Evolutionary conservation across 2,113 vertebrate species (phyloP).

Genomic region (Saccopteryx leptura): DNA sequence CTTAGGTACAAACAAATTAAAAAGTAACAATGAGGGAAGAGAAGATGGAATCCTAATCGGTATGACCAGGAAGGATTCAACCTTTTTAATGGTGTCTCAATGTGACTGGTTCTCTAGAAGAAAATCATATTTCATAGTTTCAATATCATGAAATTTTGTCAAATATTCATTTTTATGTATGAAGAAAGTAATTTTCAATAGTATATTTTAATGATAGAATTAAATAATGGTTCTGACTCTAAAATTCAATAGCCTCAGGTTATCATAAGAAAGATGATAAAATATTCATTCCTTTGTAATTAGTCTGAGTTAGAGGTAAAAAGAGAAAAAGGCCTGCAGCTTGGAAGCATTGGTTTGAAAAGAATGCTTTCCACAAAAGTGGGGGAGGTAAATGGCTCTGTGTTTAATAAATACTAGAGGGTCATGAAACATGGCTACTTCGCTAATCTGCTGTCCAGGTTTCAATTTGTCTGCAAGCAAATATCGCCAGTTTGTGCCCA

Average conservation of each 20-base stretch:
- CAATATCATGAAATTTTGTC: conserved; percentile 70
- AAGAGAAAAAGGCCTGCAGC: conserved; percentile 70
- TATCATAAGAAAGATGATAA: conserved; percentile 86
- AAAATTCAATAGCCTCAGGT: conserved; percentile 87
- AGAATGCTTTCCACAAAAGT: conserved; percentile 36
- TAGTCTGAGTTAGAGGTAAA: conserved; percentile 82
- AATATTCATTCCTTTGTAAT: conserved; percentile 89
- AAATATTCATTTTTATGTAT: conserved; percentile 62
- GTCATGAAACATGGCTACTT: neutral
- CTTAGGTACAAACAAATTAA: conserved; percentile 64
- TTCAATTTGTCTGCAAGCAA: conserved; percentile 13
- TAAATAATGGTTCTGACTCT: conserved; percentile 83
- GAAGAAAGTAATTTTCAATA: conserved; percentile 81
- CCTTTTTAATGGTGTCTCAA: conserved; percentile 18
- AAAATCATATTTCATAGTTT: conserved; percentile 58
- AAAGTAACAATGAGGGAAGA: conserved; percentile 52
- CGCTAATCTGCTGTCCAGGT: neutral
- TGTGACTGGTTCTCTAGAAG: conserved; percentile 44
- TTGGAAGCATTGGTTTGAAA: conserved; percentile 68
- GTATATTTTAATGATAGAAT: conserved; percentile 84
- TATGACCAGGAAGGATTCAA: neutral
- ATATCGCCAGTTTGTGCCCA: neutral
- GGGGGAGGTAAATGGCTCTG: neutral
- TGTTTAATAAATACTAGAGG: conserved; percentile 25
- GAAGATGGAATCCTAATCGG: conserved; percentile 25